Conservation (phyloP, 2,113 vertebrate genomes). For the Pongo pygmaeus region DNA sequence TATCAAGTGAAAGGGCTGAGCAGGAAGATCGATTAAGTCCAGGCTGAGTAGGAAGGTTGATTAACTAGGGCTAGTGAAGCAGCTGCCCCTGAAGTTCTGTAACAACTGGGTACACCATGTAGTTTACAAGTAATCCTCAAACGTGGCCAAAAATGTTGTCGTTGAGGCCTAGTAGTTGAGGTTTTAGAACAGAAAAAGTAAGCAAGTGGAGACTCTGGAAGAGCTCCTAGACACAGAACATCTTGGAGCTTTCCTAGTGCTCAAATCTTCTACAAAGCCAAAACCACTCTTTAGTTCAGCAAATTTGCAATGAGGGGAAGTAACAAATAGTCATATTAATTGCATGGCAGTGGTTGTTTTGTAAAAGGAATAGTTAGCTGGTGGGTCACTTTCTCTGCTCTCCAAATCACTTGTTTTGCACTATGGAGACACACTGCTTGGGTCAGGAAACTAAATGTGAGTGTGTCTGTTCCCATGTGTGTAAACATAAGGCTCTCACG, state of each 20-base stretch:
- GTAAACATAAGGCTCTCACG: not conserved
- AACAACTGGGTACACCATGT: not conserved
- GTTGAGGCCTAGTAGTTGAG: not conserved
- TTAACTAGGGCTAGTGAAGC: not conserved
- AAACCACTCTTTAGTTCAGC: not conserved
- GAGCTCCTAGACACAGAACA: not conserved
- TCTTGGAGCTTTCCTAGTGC: not conserved
- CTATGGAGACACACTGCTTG: not conserved
- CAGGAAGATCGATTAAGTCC: too few species aligned
- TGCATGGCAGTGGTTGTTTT: not conserved
- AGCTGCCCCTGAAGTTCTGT: not conserved
- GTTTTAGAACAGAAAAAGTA: not conserved
- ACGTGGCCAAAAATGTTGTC: not conserved
- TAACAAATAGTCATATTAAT: not conserved
- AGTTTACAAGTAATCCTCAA: not conserved
- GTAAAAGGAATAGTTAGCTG: not conserved
- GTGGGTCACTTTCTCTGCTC: not conserved
- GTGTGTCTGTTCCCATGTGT: not conserved
- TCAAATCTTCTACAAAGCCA: not conserved
- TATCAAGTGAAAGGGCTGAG: not conserved
- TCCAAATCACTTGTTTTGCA: not conserved
- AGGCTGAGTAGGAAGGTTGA: not conserved
- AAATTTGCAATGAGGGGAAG: not conserved
- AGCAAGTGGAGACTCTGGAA: not conserved
- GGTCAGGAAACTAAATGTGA: not conserved